Evolutionary conservation across 2,888 invertebrate genomes (phyloP).

Genomic region (Formica aserva): DNA sequence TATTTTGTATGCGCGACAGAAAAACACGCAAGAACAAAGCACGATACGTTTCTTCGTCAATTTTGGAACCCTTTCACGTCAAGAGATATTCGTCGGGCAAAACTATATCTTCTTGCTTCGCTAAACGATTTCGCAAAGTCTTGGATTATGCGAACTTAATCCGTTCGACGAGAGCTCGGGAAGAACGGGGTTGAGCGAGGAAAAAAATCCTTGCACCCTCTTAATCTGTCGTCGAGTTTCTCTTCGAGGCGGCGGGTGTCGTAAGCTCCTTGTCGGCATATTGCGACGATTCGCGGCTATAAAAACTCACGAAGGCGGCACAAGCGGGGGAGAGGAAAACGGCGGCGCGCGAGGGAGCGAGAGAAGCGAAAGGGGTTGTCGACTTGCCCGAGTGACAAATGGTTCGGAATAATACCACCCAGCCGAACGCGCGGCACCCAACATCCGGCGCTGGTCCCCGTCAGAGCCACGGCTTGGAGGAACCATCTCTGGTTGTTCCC

Average conservation of each 20-base stretch:
- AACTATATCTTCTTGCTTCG: slow-evolving; percentile 34
- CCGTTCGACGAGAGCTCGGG: slow-evolving; percentile 63
- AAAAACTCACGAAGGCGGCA: slow-evolving; percentile 78
- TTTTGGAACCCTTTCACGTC: background rate
- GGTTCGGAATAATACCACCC: slow-evolving; percentile 85
- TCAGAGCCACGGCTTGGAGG: slow-evolving; percentile 68
- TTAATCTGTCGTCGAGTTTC: slow-evolving; percentile 81
- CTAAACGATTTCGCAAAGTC: slow-evolving; percentile 62
- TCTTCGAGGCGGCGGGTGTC: slow-evolving; percentile 59
- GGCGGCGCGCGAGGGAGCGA: slow-evolving; percentile 60
- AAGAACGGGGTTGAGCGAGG: slow-evolving; percentile 53
- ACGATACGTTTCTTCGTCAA: slow-evolving; percentile 45
- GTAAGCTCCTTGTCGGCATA: slow-evolving; percentile 85
- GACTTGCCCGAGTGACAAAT: slow-evolving; percentile 84
- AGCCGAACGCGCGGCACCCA: slow-evolving; percentile 78
- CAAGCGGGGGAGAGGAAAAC: slow-evolving; percentile 32
- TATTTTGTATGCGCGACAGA: background rate
- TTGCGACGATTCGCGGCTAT: slow-evolving; percentile 85
- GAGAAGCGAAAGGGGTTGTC: slow-evolving; percentile 83
- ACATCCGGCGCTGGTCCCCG: slow-evolving; percentile 74
- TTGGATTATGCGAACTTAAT: slow-evolving; percentile 73
- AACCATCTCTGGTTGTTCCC: slow-evolving; percentile 59
- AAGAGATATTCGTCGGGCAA: background rate
- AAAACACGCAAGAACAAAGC: slow-evolving; percentile 22
- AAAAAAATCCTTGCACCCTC: slow-evolving; percentile 82